Evolutionary conservation across 1,140 invertebrate genomes (phyloP).

Genomic region (Onthophagus taurus): DNA sequence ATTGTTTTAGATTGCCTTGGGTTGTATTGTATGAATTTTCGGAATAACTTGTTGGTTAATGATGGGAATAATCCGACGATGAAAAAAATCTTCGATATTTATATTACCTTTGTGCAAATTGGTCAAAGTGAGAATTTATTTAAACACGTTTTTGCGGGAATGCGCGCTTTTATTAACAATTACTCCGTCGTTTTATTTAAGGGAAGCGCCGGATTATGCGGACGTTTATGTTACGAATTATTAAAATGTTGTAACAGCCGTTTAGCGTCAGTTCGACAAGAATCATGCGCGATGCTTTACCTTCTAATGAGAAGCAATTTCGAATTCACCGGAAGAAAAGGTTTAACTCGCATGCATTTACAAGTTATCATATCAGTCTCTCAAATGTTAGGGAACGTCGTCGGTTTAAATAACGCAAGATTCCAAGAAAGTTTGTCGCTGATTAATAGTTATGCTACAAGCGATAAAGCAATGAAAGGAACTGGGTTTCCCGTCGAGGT

Average conservation of each 20-base stretch:
- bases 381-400: conserved; percentile 78
- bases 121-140: conserved; percentile 85
- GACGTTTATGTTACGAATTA: conserved; percentile 73
- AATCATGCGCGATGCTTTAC: conserved; percentile 84
- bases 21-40: conserved; percentile 72
- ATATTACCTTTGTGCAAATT: conserved; percentile 76
- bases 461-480: conserved; percentile 89
- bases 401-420: conserved; percentile 75
- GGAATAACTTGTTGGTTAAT: conserved; percentile 51
- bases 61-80: conserved; percentile 67
- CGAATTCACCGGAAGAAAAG: conserved; percentile 73
- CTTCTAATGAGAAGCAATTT: conserved; percentile 89
- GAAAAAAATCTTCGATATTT: conserved; percentile 70
- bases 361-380: conserved; percentile 89
- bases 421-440: conserved; percentile 87
- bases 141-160: conserved; percentile 82
- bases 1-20: conserved; percentile 78
- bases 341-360: conserved; percentile 75
- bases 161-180: conserved; percentile 86
- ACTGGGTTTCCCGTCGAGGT: conserved; percentile 81
- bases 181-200: conserved; percentile 73
- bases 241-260: conserved; percentile 73
- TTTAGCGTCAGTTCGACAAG: conserved; percentile 68
- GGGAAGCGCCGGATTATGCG: conserved; percentile 76
- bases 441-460: conserved; percentile 86